These are phyloP conservation scores for Caenorhabditis briggsae DNA, from an alignment of 1,140 invertebrate species.

Conservation along the genomic window DNA sequence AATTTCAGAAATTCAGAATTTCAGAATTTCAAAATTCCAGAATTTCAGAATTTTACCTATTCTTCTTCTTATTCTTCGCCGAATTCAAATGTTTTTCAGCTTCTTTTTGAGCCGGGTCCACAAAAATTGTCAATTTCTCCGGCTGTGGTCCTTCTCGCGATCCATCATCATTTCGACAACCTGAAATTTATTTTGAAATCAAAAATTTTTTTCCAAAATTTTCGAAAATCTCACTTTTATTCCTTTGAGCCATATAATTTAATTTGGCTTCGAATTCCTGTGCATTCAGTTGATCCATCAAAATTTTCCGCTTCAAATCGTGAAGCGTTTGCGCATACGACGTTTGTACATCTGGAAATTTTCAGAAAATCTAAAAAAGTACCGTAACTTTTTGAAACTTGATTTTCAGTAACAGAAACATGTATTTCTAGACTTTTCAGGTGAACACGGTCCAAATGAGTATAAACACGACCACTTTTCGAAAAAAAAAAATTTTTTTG, in stretches of 20 bases:
- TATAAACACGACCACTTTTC: no score
- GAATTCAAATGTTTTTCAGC: background rate
- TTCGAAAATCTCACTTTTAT: background rate
- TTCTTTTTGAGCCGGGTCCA: background rate
- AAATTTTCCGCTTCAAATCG: constrained; percentile 16
- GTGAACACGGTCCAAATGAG: no score
- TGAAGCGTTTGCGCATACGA: constrained; percentile 19
- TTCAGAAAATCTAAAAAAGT: no score
- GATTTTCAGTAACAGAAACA: no score
- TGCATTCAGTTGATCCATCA: constrained; percentile 18
- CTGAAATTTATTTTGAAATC: background rate
- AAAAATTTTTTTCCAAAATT: no score
- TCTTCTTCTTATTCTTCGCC: background rate
- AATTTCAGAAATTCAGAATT: no score
- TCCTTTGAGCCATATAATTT: constrained; percentile 27
- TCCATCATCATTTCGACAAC: background rate
- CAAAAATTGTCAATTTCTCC: constrained; percentile 12
- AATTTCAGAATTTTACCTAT: background rate
- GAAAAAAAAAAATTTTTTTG: no score
- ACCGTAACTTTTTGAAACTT: no score
- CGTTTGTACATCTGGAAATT: constrained; percentile 50
- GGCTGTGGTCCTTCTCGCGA: background rate
- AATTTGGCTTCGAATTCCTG: constrained; percentile 27
- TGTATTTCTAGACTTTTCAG: no score
- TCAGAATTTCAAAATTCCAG: no score